A percentile compares a stretch with the other conserved stretches of the same genome.
These are phyloP conservation scores for Pelosia muscerda DNA, from an alignment of 2,888 invertebrate genomes.

Conservation along the genomic window DNA sequence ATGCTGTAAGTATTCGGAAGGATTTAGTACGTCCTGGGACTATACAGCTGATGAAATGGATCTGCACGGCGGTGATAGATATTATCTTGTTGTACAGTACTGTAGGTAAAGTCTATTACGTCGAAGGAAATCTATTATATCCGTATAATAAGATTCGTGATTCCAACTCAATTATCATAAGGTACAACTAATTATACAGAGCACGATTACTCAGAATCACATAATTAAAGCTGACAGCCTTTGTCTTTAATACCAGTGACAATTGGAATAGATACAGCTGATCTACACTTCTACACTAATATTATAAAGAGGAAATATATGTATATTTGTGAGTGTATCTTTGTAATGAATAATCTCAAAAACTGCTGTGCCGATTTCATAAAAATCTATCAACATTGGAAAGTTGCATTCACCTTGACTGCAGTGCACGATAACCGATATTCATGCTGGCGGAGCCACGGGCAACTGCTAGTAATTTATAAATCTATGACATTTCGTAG, in stretches of 20 bases:
- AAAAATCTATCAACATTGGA: too few relatives aligned
- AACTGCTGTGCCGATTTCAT: too few relatives aligned
- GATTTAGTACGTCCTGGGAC: neutral
- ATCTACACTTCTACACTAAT: too few relatives aligned
- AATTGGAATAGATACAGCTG: neutral
- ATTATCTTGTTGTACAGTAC: neutral
- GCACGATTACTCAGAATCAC: conserved; percentile 41
- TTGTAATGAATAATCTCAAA: too few relatives aligned
- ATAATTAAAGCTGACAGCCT: conserved; percentile 19
- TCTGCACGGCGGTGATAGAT: neutral
- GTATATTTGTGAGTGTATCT: too few relatives aligned
- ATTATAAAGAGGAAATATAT: too few relatives aligned
- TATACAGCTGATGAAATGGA: neutral
- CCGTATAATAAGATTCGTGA: conserved; percentile 50
- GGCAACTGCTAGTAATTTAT: too few relatives aligned
- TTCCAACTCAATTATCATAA: conserved; percentile 33
- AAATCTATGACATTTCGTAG: neutral
- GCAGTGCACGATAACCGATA: too few relatives aligned
- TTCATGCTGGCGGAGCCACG: too few relatives aligned
- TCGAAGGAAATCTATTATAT: conserved; percentile 34
- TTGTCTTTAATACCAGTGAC: neutral
- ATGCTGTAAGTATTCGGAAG: too few relatives aligned
- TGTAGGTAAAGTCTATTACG: neutral
- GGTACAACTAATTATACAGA: conserved; percentile 37
- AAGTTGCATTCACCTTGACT: too few relatives aligned